Evolutionary conservation across 2,797 vertebrate genomes (phyloP).

Genomic region (Rhodeus uyekii): DNA sequence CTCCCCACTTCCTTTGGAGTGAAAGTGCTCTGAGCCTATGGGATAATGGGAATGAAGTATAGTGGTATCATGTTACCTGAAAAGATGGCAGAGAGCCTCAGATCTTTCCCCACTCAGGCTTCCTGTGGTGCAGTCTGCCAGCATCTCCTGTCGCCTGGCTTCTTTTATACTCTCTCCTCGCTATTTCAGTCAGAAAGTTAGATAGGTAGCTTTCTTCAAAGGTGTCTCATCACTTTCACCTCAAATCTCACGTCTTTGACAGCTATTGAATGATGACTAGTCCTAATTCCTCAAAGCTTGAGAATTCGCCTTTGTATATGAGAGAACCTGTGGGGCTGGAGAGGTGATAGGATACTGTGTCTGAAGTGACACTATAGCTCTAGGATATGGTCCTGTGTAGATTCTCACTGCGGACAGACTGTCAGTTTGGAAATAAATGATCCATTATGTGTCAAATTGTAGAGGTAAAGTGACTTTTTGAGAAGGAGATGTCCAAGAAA

Average conservation of each 20-base stretch:
- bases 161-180: neutral
- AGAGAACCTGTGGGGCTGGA: conserved; percentile 3
- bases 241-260: conserved; percentile 29
- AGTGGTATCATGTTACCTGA: conserved; percentile 18
- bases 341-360: neutral
- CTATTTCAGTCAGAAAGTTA: conserved; percentile 31
- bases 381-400: neutral
- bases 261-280: conserved; percentile 35
- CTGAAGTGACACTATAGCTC: conserved; percentile 24
- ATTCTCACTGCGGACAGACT: conserved; percentile 11
- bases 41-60: conserved; percentile 26
- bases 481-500: neutral
- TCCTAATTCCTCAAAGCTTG: conserved; percentile 17
- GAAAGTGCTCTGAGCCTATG: conserved; percentile 15
- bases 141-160: conserved; percentile 13
- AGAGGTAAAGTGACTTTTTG: conserved; percentile 2
- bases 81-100: conserved; percentile 37
- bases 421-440: conserved; percentile 24
- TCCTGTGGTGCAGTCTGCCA: conserved; percentile 15
- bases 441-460: conserved; percentile 19
- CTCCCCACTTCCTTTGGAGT: conserved; percentile 17
- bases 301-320: conserved; percentile 6
- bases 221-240: neutral
- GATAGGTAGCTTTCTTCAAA: conserved; percentile 22
- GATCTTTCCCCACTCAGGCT: conserved; percentile 36